Conservation (phyloP, 2,113 vertebrate genomes). For the Bos indicus region DNA sequence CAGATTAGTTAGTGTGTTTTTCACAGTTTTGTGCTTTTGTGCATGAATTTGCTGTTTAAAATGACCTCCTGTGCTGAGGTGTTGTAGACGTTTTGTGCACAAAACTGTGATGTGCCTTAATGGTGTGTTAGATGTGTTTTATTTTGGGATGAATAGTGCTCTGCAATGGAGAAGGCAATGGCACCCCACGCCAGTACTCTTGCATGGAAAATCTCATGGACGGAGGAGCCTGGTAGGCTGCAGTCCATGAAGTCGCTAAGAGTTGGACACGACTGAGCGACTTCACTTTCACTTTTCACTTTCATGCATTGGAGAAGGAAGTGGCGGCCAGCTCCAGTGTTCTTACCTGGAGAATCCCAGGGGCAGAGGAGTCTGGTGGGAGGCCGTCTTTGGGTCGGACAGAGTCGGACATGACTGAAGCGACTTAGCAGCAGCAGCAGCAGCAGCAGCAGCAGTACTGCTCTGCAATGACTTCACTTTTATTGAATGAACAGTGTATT, state of each 20-base stretch:
- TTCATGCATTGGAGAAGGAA: too few relatives aligned
- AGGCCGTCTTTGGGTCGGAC: accelerated
- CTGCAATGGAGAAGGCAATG: too few relatives aligned
- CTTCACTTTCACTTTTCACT: too few relatives aligned
- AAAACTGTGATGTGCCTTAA: neutral
- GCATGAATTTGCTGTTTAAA: neutral
- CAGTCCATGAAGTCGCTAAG: too few relatives aligned
- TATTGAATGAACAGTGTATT: neutral
- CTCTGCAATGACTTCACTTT: neutral
- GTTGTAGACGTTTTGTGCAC: neutral
- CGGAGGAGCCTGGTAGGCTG: too few relatives aligned
- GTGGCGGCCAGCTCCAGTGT: too few relatives aligned
- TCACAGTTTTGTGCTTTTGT: neutral
- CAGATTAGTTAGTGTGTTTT: neutral
- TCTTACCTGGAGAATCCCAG: too few relatives aligned
- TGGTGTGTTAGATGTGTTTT: neutral
- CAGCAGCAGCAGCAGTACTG: too few relatives aligned
- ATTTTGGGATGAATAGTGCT: neutral
- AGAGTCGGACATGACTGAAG: neutral
- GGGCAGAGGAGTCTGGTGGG: too few relatives aligned
- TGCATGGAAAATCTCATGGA: too few relatives aligned
- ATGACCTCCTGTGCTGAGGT: neutral
- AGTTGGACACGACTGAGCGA: too few relatives aligned
- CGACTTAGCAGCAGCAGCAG: neutral
- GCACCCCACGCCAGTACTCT: too few relatives aligned